Base-by-base conservation (phyloP, 1,140 invertebrate species). In the Apis dorsata region DNA sequence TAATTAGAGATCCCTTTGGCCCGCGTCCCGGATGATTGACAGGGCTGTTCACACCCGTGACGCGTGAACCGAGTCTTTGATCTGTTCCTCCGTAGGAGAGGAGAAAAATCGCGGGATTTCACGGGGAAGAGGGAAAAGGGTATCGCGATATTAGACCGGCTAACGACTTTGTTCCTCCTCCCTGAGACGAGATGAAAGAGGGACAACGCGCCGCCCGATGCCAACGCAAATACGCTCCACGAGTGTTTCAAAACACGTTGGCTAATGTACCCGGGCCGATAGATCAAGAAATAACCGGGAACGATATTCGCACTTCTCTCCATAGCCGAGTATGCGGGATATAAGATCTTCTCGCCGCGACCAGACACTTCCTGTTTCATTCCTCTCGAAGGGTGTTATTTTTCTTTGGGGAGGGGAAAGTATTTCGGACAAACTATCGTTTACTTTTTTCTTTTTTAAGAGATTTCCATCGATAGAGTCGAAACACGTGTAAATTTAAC, bases 231-330 rank as follows among this genome's bases (percentile, higher is more conserved):
- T 92, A 94, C 91, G 91, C 84, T 63, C 83, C 78, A 78, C 90
- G 91, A 93, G 93, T 93, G 92, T 94, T 93, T 94, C 89, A 93
- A 94, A 94, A 94, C 92, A 94, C 92, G 92, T 92, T 90, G 91
- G 90, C 91, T 93, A 93, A 94, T 93, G 92, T 92, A 92, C 90
- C 91, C 81, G 86, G 82, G 78, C 83, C 86, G 86, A 81, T 85
- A 90, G 90, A 91, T 92, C 92, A 90, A 92, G 91, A 92, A 93
- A 93, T 93, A 93, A 92, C 91, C 79, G 85, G 71, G 80, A 86
- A 79, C 78, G 83, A 74, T 84, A 87, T 86, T 73, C 79, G 60
- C 76, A 66, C 75, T 71, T 71, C 79, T 44, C 81, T 59, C 84
- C 77, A 2, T 34, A 24, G 21, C 9, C 62, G 19, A 55, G 49